Evolutionary conservation across 1,140 invertebrate species (phyloP), one percentile per base, ranked within the genome.

Genomic region (Zaprionus lachaisei): DNA sequence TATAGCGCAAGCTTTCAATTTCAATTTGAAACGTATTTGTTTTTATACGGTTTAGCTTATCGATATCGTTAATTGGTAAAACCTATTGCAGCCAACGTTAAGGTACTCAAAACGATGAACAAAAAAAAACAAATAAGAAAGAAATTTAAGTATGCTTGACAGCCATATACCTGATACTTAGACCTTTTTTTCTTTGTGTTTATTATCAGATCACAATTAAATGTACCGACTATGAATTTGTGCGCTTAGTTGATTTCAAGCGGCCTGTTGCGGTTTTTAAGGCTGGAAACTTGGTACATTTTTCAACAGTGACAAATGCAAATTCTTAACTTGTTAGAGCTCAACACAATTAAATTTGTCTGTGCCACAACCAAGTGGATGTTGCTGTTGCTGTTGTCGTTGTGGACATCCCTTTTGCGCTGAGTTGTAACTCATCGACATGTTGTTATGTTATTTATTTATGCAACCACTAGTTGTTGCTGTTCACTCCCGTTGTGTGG

Each of bases 1-100:
- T 72, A 78, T 80, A 83, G 72, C 72, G 71, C 9, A 34, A 9
- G 68, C 38, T 15, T 38, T n/a, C 84, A 87, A 87, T 87, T 87
- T 78, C 55, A 51, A 80, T 75, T 74, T 65, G 28, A 44, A 73
- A 83, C 80, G 83, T 80, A 86, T 86, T 83, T 80, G 65, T 78
- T 89, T 89, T 86, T 73, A 78, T 56, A 77, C 70, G 83, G 70
- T 72, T 89, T 89, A 79, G 80, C 80, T 86, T 83, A 78, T 80
- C 74, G 84, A 79, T 78, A 78, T 70, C 73, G 4, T 51, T 51
- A 24, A 51, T 51, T 51, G n/a, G 20, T 12, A 1, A 3, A 9
- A 4, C 17, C 47, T 9, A 11, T 4, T 49, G 47, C n/a, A 49
- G 47, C 47, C 2, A 49, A 15, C 38, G 15, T 41, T 41, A 49